Base-by-base conservation (phyloP, 35 echinoderm and acorn worm species). In the Ophioderma brevispina region DNA sequence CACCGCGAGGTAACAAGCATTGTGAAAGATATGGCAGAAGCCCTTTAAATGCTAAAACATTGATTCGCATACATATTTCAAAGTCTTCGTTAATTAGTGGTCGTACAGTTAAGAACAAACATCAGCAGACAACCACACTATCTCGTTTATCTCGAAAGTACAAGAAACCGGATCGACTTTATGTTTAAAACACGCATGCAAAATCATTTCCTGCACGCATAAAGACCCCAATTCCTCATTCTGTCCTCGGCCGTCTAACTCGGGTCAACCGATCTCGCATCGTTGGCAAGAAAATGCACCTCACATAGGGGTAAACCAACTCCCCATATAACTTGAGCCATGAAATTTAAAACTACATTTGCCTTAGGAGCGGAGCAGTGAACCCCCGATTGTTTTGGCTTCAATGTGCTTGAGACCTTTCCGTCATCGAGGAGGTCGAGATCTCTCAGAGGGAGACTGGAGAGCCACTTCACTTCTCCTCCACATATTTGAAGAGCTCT, bases 261-360 rank as follows among this genome's bases (percentile, higher is more conserved):
- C 59, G 59, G 59, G 59, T 70, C 59, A 70, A 30, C 28, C 28
- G 2, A 25, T 70, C 59, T 70, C 59, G 59, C 59, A 70, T 70
- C 59, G 28, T 25, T 70, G 59, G 59, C 15, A 70, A 70, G n/a
- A 30, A 25, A 70, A 70, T 25, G 59, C 59, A 70, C 59, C 59
- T 70, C 59, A 70, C 59, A 30, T 25, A 52, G 59, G 59, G 59
- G 59, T 70, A 70, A 70, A 70, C 59, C 59, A 70, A 70, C 59
- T 70, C 59, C 59, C 59, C 59, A 25, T 18, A 15, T 25, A 18
- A 70, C 59, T 70, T 30, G 17, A 18, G 59, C 28, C 59, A 70
- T 70, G 59, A 13, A 70, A 70, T 70, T 70, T 70, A 70, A 70
- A 25, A 70, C 46, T 70, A 70, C 59, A 6, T 70, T 70, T 70